Conservation (phyloP, 2,797 vertebrate genomes). For the Aselliscus stoliczkanus region DNA sequence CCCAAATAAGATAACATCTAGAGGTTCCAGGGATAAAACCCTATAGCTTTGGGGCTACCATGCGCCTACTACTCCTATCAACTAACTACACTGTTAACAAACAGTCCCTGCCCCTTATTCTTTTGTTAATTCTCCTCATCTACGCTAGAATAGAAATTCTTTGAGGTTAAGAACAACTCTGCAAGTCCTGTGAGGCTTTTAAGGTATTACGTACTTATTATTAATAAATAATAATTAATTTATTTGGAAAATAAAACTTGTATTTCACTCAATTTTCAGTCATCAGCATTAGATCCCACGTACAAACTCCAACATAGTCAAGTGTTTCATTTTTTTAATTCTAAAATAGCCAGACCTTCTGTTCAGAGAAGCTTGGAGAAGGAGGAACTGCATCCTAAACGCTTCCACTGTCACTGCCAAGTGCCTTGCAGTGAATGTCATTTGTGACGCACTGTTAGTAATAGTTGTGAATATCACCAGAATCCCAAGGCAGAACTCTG, state of each 20-base stretch:
- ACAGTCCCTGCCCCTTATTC: neutral
- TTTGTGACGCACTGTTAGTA: neutral
- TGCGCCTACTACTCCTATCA: neutral
- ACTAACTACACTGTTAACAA: neutral
- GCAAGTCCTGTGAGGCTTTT: neutral
- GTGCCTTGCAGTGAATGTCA: neutral
- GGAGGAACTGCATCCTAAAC: neutral
- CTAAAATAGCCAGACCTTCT: conserved; percentile 45
- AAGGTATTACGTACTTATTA: neutral
- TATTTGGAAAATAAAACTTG: conserved; percentile 24
- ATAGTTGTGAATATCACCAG: neutral
- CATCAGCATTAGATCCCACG: neutral
- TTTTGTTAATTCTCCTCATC: neutral
- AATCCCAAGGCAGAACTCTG: neutral
- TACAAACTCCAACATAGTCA: conserved; percentile 11
- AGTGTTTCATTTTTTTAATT: conserved; percentile 14
- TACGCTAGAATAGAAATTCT: neutral
- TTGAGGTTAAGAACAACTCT: neutral
- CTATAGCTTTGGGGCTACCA: neutral
- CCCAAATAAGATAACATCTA: neutral
- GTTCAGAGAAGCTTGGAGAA: conserved; percentile 6
- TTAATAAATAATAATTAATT: neutral
- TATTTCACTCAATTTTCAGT: conserved; percentile 8
- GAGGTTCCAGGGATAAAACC: neutral
- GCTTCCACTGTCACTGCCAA: neutral